Conservation (phyloP, 2,888 invertebrate genomes). For the Acronicta aceris region DNA sequence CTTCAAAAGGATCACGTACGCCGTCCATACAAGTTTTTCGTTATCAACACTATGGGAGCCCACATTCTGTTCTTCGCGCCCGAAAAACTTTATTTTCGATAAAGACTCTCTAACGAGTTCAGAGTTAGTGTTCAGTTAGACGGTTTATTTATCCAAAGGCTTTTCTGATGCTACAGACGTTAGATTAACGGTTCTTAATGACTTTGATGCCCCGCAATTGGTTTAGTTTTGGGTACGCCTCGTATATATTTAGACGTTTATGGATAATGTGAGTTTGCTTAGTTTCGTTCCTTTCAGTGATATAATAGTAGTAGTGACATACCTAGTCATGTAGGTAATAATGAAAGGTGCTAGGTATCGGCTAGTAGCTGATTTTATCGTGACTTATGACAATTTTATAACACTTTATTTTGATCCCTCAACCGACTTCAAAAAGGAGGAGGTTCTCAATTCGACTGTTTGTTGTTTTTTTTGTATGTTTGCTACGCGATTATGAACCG, state of each 20-base stretch:
- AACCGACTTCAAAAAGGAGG: no score
- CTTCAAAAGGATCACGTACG: conserved; percentile 74
- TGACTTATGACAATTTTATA: no score
- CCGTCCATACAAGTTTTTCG: conserved; percentile 70
- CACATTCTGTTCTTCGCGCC: conserved; percentile 61
- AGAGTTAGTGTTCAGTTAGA: conserved; percentile 59
- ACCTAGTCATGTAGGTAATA: no score
- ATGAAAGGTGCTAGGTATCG: no score
- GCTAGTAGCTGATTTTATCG: no score
- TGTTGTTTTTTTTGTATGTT: no score
- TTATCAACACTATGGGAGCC: conserved; percentile 70
- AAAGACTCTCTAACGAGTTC: conserved; percentile 79
- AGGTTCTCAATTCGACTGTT: no score
- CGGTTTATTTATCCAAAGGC: conserved; percentile 61
- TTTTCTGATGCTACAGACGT: conserved; percentile 62
- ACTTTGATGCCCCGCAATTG: conserved; percentile 59
- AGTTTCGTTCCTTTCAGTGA: neutral
- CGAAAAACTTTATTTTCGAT: conserved; percentile 71
- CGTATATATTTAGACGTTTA: conserved; percentile 41
- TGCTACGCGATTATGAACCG: no score
- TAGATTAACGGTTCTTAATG: conserved; percentile 68
- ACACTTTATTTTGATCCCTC: no score
- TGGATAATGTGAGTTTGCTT: conserved; percentile 12
- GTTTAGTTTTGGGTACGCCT: conserved; percentile 51
- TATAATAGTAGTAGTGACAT: no score